phyloP scores from a whole-genome alignment of 2,797 vertebrate species.

The Pteronotus mesoamericanus region DNA sequence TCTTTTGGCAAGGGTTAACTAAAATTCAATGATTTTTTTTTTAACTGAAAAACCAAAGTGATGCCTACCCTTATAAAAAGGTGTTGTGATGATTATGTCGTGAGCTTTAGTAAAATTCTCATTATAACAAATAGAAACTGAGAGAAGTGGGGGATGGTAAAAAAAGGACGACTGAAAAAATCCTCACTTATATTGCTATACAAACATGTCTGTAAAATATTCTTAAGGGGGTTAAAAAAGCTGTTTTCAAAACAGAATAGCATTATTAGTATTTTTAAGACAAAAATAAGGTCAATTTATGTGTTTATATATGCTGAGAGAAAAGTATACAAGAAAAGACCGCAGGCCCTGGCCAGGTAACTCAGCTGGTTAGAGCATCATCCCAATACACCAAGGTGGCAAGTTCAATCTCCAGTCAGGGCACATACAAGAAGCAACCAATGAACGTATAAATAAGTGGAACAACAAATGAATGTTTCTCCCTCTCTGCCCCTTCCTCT shows the following conservation, averaged over 20 bases:
- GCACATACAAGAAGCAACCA: no score
- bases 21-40: conserved; percentile 28
- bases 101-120: background rate
- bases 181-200: background rate
- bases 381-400: no score
- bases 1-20: conserved; percentile 19
- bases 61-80: background rate
- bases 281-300: background rate
- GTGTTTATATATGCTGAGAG: background rate
- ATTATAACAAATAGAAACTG: conserved; percentile 13
- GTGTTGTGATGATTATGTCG: background rate
- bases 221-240: background rate
- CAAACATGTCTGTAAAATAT: background rate
- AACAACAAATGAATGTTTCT: no score
- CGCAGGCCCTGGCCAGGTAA: background rate
- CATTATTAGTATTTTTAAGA: background rate
- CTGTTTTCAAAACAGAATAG: background rate
- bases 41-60: conserved; percentile 33
- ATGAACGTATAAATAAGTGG: no score
- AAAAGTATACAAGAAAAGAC: conserved; percentile 11
- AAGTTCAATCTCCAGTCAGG: no score
- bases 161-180: background rate
- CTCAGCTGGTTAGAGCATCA: no score
- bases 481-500: no score
- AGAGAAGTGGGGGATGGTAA: background rate